Base-by-base conservation (phyloP, 2,113 vertebrate species). In the Alethe diademata region DNA sequence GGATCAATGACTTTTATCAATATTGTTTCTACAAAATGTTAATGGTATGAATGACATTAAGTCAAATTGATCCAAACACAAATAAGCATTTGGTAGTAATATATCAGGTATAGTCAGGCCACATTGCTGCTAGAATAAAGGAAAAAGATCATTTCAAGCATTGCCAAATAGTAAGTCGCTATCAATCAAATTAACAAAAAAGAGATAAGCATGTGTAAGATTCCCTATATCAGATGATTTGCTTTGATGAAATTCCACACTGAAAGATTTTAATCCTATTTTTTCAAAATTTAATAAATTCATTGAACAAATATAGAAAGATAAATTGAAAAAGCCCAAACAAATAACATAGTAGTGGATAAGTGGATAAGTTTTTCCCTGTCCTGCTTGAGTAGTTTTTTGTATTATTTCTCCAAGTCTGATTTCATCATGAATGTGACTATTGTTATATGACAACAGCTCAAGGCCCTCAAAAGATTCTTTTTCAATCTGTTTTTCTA, bases 41-140 rank as follows among this genome's bases (percentile, higher is more conserved):
- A 98, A 98, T 97, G 96, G 97, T 97, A 97, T 95, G 95, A 97
- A 97, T 98, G 97, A 97, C 98, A 98, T 99, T 98, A 98, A 97
- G 80, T 90, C 96, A 93, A 97, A 99, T 97, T 98, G 98, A 99
- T 98, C 98, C 86, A 94, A 96, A 96, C 86, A 97, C 97, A 98
- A 98, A 98, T 96, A 96, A 98, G 98, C 29, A 65, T 58, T 73
- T 65, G 67, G 70, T 94, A 94, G 73, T 93, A 96, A 91, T 96
- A 87, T 60, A 51, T 87, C 18, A 54, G 48, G 51, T 79, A 71
- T 91, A 83, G 90, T 94, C 88, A 60, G 53, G 62, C 50, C 75
- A 79, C 86, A 56, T 38, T 96, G 62, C 61, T 94, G 56, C 40
- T 95, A 45, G 45, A 75, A 19, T 73, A 95, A 73, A 90, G 40